Evolutionary conservation across 2,797 vertebrate species (phyloP).

Genomic region (Microcaecilia unicolor): DNA sequence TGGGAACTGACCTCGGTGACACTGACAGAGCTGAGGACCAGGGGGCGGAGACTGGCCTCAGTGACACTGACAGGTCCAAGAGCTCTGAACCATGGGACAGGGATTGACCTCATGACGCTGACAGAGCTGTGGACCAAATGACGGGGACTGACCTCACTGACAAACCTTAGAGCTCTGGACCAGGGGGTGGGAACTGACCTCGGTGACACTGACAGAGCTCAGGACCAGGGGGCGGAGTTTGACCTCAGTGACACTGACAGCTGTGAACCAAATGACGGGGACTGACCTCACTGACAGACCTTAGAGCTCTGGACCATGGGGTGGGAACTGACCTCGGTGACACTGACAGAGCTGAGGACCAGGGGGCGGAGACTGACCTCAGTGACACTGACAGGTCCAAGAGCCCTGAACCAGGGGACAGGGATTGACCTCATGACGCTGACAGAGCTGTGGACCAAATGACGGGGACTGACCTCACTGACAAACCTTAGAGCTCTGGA

Average conservation of each 20-base stretch:
- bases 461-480: not conserved
- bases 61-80: too few species aligned
- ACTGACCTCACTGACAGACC: not conserved
- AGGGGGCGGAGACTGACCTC: rapidly evolving
- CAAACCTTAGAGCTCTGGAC: too few species aligned
- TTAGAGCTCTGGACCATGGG: too few species aligned
- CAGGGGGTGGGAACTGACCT: not conserved
- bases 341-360: not conserved
- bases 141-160: not conserved
- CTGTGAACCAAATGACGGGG: too few species aligned
- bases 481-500: rapidly evolving
- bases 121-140: too few species aligned
- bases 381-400: rapidly evolving
- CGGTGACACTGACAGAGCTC: rapidly evolving
- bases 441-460: too few species aligned
- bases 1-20: not conserved
- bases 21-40: rapidly evolving
- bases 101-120: not conserved
- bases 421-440: rapidly evolving
- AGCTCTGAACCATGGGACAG: rapidly evolving
- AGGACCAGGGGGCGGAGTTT: rapidly evolving
- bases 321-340: not conserved
- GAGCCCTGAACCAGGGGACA: not conserved
- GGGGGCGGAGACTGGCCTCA: rapidly evolving
- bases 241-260: too few species aligned